These are phyloP conservation scores for Drosophila recens DNA, from an alignment of 2,888 invertebrate species.

Conservation along the genomic window DNA sequence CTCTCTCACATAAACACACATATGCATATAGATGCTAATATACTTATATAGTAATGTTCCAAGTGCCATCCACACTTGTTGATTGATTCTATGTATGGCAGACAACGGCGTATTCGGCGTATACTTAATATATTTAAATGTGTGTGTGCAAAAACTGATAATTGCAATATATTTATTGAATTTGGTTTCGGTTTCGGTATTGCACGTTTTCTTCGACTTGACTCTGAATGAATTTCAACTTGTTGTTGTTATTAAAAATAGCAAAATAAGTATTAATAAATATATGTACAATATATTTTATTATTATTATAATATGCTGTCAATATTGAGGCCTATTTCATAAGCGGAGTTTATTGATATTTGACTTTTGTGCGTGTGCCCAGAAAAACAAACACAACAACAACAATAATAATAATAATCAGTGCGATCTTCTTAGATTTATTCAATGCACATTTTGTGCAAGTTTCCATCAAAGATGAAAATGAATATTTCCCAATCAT, in stretches of 20 bases:
- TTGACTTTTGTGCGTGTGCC: constrained; percentile 51
- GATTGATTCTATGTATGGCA: constrained; percentile 6
- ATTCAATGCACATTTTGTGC: constrained; percentile 8
- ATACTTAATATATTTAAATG: constrained; percentile 66
- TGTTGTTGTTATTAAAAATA: constrained; percentile 60
- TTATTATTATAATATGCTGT: background rate
- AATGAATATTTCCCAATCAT: background rate
- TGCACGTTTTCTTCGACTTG: constrained; percentile 34
- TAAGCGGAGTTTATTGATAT: constrained; percentile 76
- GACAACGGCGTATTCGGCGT: constrained; percentile 36
- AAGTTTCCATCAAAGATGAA: background rate
- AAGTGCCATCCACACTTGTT: no score
- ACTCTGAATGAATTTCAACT: constrained; percentile 73
- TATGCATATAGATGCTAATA: background rate
- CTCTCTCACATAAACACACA: constrained; percentile 11
- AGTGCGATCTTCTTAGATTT: background rate
- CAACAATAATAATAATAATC: background rate
- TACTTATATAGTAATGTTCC: constrained; percentile 32
- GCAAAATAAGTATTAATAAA: constrained; percentile 49
- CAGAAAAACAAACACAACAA: constrained; percentile 24
- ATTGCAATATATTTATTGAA: constrained; percentile 55
- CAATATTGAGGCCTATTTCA: constrained; percentile 66
- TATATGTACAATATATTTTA: constrained; percentile 10
- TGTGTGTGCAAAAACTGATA: constrained; percentile 63
- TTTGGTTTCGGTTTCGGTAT: constrained; percentile 32